Percentiles rank a stretch among this genome's conserved stretches.
Conservation (phyloP, 2,888 invertebrate species). For the Pheosia tremula region DNA sequence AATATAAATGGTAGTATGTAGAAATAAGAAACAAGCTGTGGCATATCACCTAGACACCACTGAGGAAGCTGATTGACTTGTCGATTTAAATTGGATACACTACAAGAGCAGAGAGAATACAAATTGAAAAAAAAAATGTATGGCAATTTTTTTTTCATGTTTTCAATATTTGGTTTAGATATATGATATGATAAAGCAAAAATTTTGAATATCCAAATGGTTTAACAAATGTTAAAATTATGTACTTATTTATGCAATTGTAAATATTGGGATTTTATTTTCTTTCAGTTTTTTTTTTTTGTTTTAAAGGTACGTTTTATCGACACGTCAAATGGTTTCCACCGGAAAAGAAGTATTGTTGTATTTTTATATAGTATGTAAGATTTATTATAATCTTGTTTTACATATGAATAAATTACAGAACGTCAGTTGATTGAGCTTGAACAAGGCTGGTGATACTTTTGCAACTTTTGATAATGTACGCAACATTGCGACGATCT, state of each 20-base stretch:
- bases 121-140: no score
- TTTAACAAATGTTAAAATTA: no score
- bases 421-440: conserved; percentile 47
- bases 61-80: conserved; percentile 17
- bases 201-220: no score
- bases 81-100: not conserved
- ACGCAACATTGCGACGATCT: conserved; percentile 20
- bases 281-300: not conserved
- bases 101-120: no score
- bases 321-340: conserved; percentile 50
- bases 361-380: conserved; percentile 80
- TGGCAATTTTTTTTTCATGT: no score
- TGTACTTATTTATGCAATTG: no score
- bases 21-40: conserved; percentile 63
- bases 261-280: no score
- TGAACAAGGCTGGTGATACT: conserved; percentile 47
- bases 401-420: conserved; percentile 41
- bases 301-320: conserved; percentile 33
- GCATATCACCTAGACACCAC: conserved; percentile 78
- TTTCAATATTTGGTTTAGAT: no score
- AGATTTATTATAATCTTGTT: conserved; percentile 64
- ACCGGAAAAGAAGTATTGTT: conserved; percentile 65
- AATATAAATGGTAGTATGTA: conserved; percentile 54
- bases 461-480: conserved; percentile 32
- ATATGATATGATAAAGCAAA: no score